Conservation (phyloP, 2,888 invertebrate species). For the Tyria jacobaeae region DNA sequence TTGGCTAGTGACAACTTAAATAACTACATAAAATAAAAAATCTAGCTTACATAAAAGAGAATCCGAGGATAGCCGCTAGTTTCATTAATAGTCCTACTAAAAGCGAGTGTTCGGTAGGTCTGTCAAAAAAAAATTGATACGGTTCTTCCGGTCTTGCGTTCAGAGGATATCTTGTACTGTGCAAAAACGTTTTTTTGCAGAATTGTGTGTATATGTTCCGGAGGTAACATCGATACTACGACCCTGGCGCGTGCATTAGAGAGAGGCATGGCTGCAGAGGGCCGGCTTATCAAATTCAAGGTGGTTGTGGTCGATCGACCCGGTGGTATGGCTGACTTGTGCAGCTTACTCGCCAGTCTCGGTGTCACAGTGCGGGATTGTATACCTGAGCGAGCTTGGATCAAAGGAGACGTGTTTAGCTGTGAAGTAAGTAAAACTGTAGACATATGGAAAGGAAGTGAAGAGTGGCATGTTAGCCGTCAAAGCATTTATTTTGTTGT, state of each 20-base stretch:
- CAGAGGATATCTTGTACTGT: neutral
- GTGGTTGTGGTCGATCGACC: conserved; percentile 93
- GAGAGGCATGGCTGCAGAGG: conserved; percentile 96
- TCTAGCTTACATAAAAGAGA: too few species aligned
- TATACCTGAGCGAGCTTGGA: conserved; percentile 97
- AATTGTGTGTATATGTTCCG: conserved; percentile 92
- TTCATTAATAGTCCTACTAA: too few species aligned
- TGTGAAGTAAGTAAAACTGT: conserved; percentile 60
- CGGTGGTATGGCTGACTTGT: conserved; percentile 94
- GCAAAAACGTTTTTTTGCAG: conserved; percentile 71
- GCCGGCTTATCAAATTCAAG: conserved; percentile 88
- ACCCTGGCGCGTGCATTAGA: conserved; percentile 95
- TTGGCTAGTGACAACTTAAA: too few species aligned
- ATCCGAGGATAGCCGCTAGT: too few species aligned
- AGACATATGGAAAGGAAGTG: too few species aligned
- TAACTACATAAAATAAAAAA: too few species aligned
- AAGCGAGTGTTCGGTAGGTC: too few species aligned
- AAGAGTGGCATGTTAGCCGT: too few species aligned
- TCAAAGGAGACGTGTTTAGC: conserved; percentile 93
- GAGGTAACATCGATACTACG: conserved; percentile 97
- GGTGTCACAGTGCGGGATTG: conserved; percentile 97
- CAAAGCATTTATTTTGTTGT: too few species aligned
- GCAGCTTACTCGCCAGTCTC: conserved; percentile 89
- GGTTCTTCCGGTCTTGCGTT: too few species aligned
- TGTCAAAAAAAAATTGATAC: too few species aligned